Percentiles rank a stretch among this genome's conserved stretches.
phyloP scores from a whole-genome alignment of 2,797 vertebrate genomes.

The Mormyrus proboscirostris region DNA sequence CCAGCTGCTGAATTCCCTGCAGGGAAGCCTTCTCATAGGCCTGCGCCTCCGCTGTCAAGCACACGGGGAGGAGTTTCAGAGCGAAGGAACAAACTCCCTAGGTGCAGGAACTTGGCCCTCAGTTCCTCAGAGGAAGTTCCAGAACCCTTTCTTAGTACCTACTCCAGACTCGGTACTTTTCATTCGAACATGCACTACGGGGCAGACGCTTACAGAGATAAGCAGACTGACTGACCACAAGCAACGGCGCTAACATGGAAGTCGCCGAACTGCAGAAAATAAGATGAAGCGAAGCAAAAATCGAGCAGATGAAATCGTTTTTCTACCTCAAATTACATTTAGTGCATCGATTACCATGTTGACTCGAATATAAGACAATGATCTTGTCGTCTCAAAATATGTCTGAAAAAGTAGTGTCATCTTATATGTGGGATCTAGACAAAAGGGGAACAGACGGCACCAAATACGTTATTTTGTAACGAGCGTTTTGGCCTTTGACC shows the following conservation, averaged over 20 bases:
- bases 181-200: background rate
- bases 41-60: constrained; percentile 77
- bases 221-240: background rate
- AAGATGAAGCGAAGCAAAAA: background rate
- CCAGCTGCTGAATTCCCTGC: constrained; percentile 86
- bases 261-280: background rate
- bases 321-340: background rate
- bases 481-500: too few relatives aligned
- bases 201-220: background rate
- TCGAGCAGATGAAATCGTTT: background rate
- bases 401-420: too few relatives aligned
- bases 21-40: constrained; percentile 84
- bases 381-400: too few relatives aligned
- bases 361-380: too few relatives aligned
- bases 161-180: background rate
- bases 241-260: background rate
- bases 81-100: background rate
- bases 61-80: background rate
- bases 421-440: too few relatives aligned
- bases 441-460: too few relatives aligned
- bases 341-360: background rate
- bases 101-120: background rate
- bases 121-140: background rate
- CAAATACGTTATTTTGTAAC: too few relatives aligned
- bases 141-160: background rate